Evolutionary conservation across 2,797 vertebrate species (phyloP).

Genomic region (Setipinna tenuifilis): DNA sequence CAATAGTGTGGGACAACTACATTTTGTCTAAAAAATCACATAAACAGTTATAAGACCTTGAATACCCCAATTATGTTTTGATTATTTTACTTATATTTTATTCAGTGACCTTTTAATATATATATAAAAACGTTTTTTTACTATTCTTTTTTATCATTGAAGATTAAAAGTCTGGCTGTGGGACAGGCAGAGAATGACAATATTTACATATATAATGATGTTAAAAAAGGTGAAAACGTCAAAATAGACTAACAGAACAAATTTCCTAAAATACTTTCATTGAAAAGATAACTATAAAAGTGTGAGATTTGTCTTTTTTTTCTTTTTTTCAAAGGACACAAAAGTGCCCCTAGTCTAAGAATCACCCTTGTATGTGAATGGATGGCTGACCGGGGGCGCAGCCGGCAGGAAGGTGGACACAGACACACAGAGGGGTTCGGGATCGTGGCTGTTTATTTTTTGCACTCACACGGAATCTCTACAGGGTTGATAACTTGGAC

Average conservation of each 20-base stretch:
- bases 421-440: too few species aligned
- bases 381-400: too few species aligned
- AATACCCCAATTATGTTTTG: conserved; percentile 21
- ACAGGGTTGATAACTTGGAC: too few species aligned
- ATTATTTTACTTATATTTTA: conserved; percentile 17
- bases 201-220: too few species aligned
- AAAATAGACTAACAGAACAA: too few species aligned
- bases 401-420: too few species aligned
- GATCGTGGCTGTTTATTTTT: too few species aligned
- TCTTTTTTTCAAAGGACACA: not conserved
- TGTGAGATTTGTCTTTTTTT: not conserved
- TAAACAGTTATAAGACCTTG: not conserved
- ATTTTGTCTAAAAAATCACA: conserved; percentile 11
- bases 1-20: conserved; percentile 16
- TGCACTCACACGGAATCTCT: too few species aligned
- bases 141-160: not conserved
- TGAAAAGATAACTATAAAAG: conserved; percentile 7
- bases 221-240: too few species aligned
- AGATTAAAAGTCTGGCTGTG: too few species aligned
- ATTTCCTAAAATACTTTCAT: too few species aligned
- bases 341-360: conserved; percentile 12
- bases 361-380: not conserved
- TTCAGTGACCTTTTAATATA: not conserved
- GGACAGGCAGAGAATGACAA: too few species aligned
- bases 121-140: not conserved